Evolutionary conservation across 2,113 vertebrate genomes (phyloP).

Genomic region (Emydura subglobosa): DNA sequence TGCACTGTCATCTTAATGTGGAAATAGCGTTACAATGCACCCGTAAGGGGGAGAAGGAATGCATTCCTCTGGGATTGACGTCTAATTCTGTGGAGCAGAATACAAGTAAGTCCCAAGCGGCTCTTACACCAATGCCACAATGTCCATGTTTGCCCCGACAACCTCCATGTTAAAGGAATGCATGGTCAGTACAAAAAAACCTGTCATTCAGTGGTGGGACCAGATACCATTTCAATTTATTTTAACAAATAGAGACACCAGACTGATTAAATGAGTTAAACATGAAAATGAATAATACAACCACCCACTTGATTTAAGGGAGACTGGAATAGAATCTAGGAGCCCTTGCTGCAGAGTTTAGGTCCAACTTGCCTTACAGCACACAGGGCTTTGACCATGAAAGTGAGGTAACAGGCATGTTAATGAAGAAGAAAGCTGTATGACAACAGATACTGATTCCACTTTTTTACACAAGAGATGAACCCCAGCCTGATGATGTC

Average conservation of each 20-base stretch:
- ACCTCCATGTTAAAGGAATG: too few relatives aligned
- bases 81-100: background rate
- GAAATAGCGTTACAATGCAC: background rate
- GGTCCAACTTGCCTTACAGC: background rate
- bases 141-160: too few relatives aligned
- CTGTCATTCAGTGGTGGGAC: too few relatives aligned
- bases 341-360: background rate
- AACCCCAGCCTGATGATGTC: background rate
- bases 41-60: background rate
- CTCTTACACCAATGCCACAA: background rate
- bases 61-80: background rate
- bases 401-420: background rate
- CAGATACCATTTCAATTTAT: background rate
- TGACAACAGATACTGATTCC: background rate
- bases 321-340: background rate
- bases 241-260: background rate
- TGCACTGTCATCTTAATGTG: background rate
- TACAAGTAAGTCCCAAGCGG: background rate
- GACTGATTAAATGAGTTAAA: background rate
- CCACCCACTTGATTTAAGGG: background rate
- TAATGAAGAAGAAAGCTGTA: background rate
- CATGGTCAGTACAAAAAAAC: too few relatives aligned
- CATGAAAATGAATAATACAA: background rate
- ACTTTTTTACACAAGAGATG: background rate
- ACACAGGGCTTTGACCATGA: background rate